Conservation (phyloP, 2,113 vertebrate genomes). For the Leptosomus discolor region DNA sequence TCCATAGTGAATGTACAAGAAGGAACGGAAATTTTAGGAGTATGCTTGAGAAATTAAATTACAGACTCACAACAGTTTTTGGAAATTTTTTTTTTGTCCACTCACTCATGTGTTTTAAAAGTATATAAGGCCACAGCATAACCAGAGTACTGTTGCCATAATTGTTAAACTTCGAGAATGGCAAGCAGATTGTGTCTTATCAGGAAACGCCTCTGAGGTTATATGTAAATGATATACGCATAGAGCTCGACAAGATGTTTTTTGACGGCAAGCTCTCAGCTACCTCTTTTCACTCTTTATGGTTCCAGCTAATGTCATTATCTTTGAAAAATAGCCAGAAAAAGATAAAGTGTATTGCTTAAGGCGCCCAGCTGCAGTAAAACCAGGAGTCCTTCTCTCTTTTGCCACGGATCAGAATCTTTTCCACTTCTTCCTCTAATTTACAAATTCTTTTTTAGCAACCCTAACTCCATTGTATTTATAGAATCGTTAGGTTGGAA, state of each 20-base stretch:
- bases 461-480: background rate
- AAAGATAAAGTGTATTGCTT: background rate
- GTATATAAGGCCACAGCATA: background rate
- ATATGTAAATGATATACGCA: background rate
- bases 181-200: background rate
- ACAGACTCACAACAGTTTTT: background rate
- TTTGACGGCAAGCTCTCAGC: background rate
- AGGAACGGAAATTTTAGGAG: conserved; percentile 44
- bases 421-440: background rate
- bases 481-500: too few species aligned
- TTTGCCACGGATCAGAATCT: background rate
- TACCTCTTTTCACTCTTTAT: background rate
- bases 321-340: background rate
- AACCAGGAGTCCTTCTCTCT: background rate
- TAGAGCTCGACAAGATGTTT: background rate
- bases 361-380: background rate
- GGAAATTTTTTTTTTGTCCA: background rate
- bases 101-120: background rate
- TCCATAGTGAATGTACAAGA: conserved; percentile 3
- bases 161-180: background rate
- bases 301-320: background rate
- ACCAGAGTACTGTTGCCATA: background rate
- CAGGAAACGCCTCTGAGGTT: background rate
- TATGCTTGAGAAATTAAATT: background rate
- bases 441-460: background rate